Evolutionary conservation across 2,888 invertebrate species (phyloP), one percentile per base, ranked within the genome.

Genomic region (Salticus scenicus): DNA sequence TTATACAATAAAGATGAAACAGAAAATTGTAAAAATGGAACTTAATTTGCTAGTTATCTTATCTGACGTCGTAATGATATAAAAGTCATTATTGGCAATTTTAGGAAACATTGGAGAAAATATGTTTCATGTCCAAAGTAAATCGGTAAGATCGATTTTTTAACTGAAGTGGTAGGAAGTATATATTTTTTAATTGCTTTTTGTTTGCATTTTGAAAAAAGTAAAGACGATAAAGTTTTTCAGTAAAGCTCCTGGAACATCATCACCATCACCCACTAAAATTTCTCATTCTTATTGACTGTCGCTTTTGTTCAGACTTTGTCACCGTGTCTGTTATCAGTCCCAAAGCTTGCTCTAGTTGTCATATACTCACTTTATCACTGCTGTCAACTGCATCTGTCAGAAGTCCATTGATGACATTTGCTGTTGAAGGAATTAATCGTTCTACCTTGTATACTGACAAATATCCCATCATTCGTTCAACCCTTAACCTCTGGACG

Each of bases 381-480:
- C 30, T 69, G 4, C 30, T 57, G 30, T 80, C 80, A 5, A 76
- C 82, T 8, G 83, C 76, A 20, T 87, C 80, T 2, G 73, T 79
- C 24, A 87, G 67, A n/a, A 85, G 79, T 7, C 85, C 81, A 20
- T 81, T 85, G 66, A 87, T 85, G 70, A 81, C 67, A 8, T 79
- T 71, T n/a, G 84, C 74, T 0, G 83, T 84, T 14, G 85, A 85
- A 8, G 79, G 82, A 1, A 80, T 10, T 14, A 74, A 28, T 1
- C 66, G 17, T 1, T 77, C 77, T n/a, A 66, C 75, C 95, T 0
- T 87, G 75, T 92, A 92, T 8, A 91, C 91, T 5, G 91, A 91
- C 33, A 92, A 88, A 88, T 91, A 92, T 7, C 91, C 91, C 31
- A 91, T 90, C 90, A 92, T 91, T 28, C 91, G 88, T 83, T 92